These are phyloP conservation scores for Heliconius hewitsoni DNA, from an alignment of 1,140 invertebrate species.

Conservation along the genomic window DNA sequence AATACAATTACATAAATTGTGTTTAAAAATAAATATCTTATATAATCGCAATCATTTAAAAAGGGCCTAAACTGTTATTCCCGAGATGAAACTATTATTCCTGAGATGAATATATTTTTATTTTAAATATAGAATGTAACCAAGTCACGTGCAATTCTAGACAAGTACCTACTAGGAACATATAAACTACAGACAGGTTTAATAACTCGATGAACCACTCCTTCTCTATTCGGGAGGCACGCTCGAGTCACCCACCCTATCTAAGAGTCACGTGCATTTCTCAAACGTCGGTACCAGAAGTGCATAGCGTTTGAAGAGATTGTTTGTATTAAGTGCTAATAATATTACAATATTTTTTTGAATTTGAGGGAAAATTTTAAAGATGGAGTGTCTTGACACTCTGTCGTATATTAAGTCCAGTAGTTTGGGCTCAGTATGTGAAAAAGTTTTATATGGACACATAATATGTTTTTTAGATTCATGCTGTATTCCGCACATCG, in stretches of 20 bases:
- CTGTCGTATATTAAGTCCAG: too few species aligned
- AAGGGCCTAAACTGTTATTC: too few species aligned
- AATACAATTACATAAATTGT: too few species aligned
- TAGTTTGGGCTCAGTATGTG: too few species aligned
- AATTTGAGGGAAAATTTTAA: too few species aligned
- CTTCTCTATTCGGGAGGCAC: neutral
- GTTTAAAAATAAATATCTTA: too few species aligned
- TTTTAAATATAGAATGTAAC: neutral
- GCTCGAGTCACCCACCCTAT: neutral
- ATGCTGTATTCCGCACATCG: too few species aligned
- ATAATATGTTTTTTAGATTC: too few species aligned
- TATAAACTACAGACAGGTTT: neutral
- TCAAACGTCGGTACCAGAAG: neutral
- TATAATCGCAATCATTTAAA: too few species aligned
- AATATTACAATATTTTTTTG: neutral
- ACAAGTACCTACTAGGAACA: neutral
- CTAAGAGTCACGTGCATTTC: constrained; percentile 1
- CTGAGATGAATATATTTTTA: too few species aligned
- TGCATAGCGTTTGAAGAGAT: neutral
- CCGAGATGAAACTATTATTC: too few species aligned
- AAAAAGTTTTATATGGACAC: neutral
- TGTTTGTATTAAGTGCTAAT: neutral
- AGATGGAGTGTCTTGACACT: too few species aligned
- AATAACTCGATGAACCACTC: neutral
- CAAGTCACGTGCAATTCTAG: constrained; percentile 7